Percentiles rank a stretch among this genome's conserved stretches.
Conservation (phyloP, 2,797 vertebrate genomes). For the Myripristis jacobus region DNA sequence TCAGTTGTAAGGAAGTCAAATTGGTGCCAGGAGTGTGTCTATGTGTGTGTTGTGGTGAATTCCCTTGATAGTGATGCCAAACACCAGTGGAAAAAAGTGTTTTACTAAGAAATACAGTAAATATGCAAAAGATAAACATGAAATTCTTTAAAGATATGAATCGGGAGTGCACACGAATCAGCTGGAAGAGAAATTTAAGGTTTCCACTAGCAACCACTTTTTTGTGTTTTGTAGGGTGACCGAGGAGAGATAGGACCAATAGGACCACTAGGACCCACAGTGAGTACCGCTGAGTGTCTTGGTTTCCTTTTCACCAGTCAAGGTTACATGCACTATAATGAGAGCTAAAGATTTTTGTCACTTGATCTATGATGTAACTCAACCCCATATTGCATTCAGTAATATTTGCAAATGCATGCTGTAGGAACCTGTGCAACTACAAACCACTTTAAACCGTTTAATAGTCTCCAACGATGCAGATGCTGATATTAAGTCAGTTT, state of each 20-base stretch:
- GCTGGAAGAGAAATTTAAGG: no score
- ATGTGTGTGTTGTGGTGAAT: no score
- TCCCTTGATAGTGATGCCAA: no score
- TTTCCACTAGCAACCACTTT: not conserved
- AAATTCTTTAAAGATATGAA: no score
- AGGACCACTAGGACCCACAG: conserved; percentile 81
- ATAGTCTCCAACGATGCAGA: not conserved
- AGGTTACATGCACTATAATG: not conserved
- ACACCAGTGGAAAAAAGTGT: no score
- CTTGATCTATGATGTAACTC: not conserved
- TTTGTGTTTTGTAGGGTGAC: conserved; percentile 77
- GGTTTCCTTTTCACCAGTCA: not conserved
- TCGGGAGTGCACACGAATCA: no score
- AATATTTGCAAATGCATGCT: no score
- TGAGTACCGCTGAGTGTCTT: conserved; percentile 66
- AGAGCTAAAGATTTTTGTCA: not conserved
- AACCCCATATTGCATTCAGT: no score
- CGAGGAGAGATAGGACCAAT: conserved; percentile 77
- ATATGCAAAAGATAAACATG: no score
- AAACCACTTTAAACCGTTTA: not conserved
- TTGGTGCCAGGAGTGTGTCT: not conserved
- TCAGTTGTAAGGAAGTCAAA: conserved; percentile 2
- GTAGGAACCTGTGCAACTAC: not conserved
- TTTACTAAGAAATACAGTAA: no score
- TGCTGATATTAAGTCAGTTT: not conserved